Base-by-base conservation (phyloP, 2,113 vertebrate species). In the Petrocephalus zakoni region DNA sequence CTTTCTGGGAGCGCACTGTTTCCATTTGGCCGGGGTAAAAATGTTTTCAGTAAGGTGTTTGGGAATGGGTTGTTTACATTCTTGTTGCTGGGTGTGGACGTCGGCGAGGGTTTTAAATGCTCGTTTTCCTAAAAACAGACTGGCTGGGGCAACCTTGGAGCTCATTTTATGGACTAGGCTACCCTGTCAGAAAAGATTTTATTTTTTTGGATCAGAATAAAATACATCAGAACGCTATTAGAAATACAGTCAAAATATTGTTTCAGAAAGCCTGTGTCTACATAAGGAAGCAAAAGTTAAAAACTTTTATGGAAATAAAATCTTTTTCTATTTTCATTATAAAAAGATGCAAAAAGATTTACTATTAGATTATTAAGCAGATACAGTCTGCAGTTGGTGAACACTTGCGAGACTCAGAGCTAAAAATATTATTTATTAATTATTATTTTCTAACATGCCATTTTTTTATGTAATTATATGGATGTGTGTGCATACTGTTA, bases 121-220 rank as follows among this genome's bases (percentile, higher is more conserved):
- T 89, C 58, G 46, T 88, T 88, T 92, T 90, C 85, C 85, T 88
- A 42, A 88, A 56, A 47, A 86, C 56, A 34, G 83, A 46, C n/a
- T 64, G 68, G 25, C 81, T 61, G 72, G 68, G 52, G 68, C 75
- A 72, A 34, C 87, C 52, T 46, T 53, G 42, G 64, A 87, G 82
- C 89, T 89, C 52, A 85, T 85, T 78, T 78, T 78, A 42, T 78
- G 42, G 34, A 78, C 72, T 78, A 78, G 34, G 72, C 34, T 37
- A 19, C 72, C 72, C 72, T 42, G 72, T 78, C 34, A 37, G 34
- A 78, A 42, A 42, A 42, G 13, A 15, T 78, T 37, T 42, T 78
- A 34, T 78, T 42, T 78, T 78, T 42, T 78, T 42, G 72, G 13
- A 78, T 78, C 17, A 19, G 13, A 42, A 42, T 78, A 8, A 78